A percentile compares a stretch with the other conserved stretches of the same genome.
phyloP scores from a whole-genome alignment of 2,888 invertebrate genomes.

The Callyntrura sp. region DNA sequence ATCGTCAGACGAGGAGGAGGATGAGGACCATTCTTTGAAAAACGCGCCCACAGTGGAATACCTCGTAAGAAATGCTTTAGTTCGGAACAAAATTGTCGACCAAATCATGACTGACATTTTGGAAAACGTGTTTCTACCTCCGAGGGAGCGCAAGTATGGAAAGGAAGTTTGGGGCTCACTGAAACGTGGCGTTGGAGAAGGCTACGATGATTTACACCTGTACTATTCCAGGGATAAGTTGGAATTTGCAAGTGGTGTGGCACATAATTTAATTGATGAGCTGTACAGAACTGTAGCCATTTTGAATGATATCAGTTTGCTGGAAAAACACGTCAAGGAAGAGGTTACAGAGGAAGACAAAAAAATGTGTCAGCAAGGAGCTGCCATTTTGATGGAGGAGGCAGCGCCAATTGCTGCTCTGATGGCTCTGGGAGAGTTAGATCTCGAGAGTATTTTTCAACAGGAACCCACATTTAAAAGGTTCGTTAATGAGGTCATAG shows the following conservation, averaged over 20 bases:
- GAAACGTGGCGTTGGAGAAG: conserved; percentile 68
- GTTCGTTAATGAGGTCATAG: conserved; percentile 74
- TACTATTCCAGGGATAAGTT: conserved; percentile 70
- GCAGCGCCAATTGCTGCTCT: conserved; percentile 77
- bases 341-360: conserved; percentile 61
- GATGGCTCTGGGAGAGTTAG: conserved; percentile 79
- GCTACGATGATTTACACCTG: conserved; percentile 67
- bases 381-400: conserved; percentile 77
- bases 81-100: conserved; percentile 77
- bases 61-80: conserved; percentile 77
- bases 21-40: conserved; percentile 67
- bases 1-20: conserved; percentile 42
- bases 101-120: conserved; percentile 76
- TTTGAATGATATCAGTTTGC: conserved; percentile 77
- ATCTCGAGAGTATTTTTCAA: conserved; percentile 80
- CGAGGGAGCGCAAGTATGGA: conserved; percentile 63
- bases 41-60: conserved; percentile 80
- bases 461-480: conserved; percentile 76
- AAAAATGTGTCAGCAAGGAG: conserved; percentile 60
- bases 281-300: conserved; percentile 73
- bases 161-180: conserved; percentile 59
- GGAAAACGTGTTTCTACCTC: conserved; percentile 68
- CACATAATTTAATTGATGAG: conserved; percentile 75
- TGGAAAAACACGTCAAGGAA: conserved; percentile 77
- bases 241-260: conserved; percentile 77